Conservation (phyloP, 2,888 invertebrate species). For the Lissonota sp. region DNA sequence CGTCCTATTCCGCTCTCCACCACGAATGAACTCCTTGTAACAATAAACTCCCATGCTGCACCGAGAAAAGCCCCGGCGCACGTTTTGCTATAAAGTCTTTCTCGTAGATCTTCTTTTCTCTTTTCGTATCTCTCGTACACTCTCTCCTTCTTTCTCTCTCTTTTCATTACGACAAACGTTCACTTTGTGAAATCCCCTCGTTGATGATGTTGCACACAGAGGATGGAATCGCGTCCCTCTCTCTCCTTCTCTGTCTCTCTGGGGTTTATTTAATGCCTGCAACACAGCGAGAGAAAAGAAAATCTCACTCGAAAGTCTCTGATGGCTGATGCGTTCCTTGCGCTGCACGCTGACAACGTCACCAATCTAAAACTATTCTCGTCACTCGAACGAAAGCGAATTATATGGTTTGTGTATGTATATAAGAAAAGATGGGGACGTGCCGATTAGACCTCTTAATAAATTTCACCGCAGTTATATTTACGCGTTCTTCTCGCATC, state of each 20-base stretch:
- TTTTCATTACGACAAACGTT: conserved; percentile 63
- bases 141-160: conserved; percentile 34
- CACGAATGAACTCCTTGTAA: conserved; percentile 75
- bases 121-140: not conserved
- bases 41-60: conserved; percentile 73
- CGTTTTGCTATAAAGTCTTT: conserved; percentile 58
- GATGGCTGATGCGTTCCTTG: conserved; percentile 41
- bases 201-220: conserved; percentile 45
- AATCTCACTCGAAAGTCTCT: conserved; percentile 42
- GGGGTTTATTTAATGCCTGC: conserved; percentile 59
- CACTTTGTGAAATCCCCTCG: conserved; percentile 56
- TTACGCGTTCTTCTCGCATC: conserved; percentile 42
- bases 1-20: conserved; percentile 57
- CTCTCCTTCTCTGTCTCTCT: conserved; percentile 1
- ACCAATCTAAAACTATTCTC: conserved; percentile 52
- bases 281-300: conserved; percentile 43
- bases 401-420: conserved; percentile 28
- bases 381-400: conserved; percentile 48
- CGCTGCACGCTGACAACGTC: conserved; percentile 26
- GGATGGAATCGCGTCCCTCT: conserved; percentile 52
- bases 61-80: conserved; percentile 40
- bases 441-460: conserved; percentile 62
- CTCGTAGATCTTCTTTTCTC: conserved; percentile 52
- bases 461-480: conserved; percentile 52
- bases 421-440: conserved; percentile 45